Evolutionary conservation across 2,113 vertebrate genomes (phyloP).

Genomic region (Cricetomys ansorgei): DNA sequence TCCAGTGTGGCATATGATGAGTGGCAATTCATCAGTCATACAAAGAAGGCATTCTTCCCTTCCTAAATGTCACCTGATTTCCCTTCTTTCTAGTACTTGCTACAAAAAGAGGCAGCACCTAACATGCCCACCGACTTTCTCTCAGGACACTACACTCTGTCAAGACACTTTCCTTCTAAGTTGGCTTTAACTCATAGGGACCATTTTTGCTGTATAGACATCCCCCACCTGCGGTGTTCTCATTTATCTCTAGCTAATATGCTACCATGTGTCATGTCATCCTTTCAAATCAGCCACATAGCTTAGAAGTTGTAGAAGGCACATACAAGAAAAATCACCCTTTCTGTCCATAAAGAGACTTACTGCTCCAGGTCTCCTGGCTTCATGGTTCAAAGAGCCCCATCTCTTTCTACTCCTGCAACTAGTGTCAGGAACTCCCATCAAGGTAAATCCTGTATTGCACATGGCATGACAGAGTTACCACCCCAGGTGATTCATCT

Average conservation of each 20-base stretch:
- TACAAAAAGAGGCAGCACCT: not conserved
- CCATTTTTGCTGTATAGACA: not conserved
- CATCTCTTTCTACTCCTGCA: accelerated
- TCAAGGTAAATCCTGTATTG: accelerated
- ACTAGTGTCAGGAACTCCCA: accelerated
- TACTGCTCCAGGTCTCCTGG: not conserved
- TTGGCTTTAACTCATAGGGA: not conserved
- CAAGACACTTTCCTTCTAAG: not conserved
- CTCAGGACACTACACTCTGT: not conserved
- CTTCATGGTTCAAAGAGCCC: not conserved
- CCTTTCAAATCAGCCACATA: not conserved
- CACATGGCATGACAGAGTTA: accelerated
- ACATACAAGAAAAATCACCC: not conserved
- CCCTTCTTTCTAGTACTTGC: not conserved
- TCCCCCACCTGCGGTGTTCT: not conserved
- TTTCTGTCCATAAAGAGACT: not conserved
- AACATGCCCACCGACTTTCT: not conserved
- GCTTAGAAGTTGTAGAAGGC: not conserved
- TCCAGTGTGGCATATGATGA: not conserved
- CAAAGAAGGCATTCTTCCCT: not conserved
- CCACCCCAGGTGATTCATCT: not conserved
- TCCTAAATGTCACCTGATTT: not conserved
- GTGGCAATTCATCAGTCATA: not conserved
- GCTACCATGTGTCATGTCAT: not conserved
- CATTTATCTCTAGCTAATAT: not conserved